phyloP scores from a whole-genome alignment of 2,888 invertebrate genomes.

The Willowsia nigromaculata region DNA sequence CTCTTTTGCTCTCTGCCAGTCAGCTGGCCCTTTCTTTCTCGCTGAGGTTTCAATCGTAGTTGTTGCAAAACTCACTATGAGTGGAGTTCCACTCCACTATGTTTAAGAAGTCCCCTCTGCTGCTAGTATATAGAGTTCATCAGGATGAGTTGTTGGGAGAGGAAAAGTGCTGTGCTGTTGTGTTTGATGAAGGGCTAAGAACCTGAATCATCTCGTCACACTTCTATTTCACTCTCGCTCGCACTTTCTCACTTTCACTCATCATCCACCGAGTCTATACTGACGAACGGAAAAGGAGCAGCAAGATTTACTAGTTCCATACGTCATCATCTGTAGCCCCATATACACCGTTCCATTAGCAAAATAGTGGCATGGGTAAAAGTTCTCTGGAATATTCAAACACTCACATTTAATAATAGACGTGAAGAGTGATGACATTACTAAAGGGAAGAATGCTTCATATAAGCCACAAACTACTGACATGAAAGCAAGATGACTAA shows the following conservation, averaged over 20 bases:
- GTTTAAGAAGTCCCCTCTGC: background rate
- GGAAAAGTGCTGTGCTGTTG: conserved; percentile 20
- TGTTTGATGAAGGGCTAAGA: conserved; percentile 39
- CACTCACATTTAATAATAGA: background rate
- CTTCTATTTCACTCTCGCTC: conserved; percentile 8
- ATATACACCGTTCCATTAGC: background rate
- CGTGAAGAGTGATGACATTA: conserved; percentile 21
- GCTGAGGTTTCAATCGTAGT: background rate
- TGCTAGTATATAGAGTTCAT: background rate
- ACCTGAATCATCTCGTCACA: conserved; percentile 22
- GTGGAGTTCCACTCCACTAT: background rate
- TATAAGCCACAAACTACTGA: conserved; percentile 21
- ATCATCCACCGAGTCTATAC: background rate
- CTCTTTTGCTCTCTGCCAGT: background rate
- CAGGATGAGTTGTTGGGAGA: conserved; percentile 4
- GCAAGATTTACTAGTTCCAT: background rate
- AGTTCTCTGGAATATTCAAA: background rate
- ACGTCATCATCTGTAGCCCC: background rate
- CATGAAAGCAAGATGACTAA: conserved; percentile 5
- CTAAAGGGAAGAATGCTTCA: background rate
- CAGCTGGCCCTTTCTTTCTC: conserved; percentile 38
- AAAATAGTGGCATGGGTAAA: background rate
- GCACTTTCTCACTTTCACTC: conserved; percentile 46
- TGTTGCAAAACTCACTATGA: background rate
- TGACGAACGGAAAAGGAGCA: background rate